Conservation (phyloP, 1,140 invertebrate genomes). For the Helicoverpa zea region DNA sequence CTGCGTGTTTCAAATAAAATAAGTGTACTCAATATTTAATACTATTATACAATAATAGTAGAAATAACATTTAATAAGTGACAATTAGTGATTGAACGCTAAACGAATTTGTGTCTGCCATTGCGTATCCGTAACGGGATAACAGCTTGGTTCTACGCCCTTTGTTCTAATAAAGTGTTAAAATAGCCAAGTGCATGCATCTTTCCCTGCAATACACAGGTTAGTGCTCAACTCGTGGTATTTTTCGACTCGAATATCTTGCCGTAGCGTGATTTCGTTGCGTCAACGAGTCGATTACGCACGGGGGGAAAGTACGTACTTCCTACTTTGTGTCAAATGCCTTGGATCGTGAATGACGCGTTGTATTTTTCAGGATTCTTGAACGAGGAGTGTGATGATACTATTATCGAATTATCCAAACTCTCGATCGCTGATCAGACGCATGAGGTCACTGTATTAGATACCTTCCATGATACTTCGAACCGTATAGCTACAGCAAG, state of each 20-base stretch:
- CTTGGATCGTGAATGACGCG: slow-evolving; percentile 53
- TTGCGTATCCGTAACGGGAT: slow-evolving; percentile 86
- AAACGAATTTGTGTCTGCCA: slow-evolving; percentile 78
- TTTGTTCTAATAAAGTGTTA: slow-evolving; percentile 83
- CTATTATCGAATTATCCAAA: slow-evolving; percentile 84
- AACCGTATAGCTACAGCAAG: slow-evolving; percentile 77
- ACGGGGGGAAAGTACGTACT: slow-evolving; percentile 81
- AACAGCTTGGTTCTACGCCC: slow-evolving; percentile 83
- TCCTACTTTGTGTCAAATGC: slow-evolving; percentile 67
- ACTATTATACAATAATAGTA: slow-evolving; percentile 73
- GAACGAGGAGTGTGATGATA: slow-evolving; percentile 86
- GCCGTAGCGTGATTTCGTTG: slow-evolving; percentile 44
- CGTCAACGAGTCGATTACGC: slow-evolving; percentile 75
- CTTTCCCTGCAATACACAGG: slow-evolving; percentile 86
- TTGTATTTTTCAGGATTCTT: slow-evolving; percentile 82
- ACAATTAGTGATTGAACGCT: slow-evolving; percentile 66
- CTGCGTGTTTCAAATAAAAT: slow-evolving; percentile 59
- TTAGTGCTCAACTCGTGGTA: slow-evolving; percentile 59
- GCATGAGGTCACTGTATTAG: slow-evolving; percentile 76
- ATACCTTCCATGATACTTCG: slow-evolving; percentile 75
- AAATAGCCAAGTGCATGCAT: slow-evolving; percentile 86
- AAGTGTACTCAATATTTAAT: slow-evolving; percentile 63
- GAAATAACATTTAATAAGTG: slow-evolving; percentile 68
- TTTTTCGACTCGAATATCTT: background rate
- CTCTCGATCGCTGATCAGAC: slow-evolving; percentile 82